A percentile compares a stretch with the other conserved stretches of the same genome.
These are phyloP conservation scores for Ichneumoninae sp. DNA, from an alignment of 2,888 invertebrate species.

Conservation along the genomic window DNA sequence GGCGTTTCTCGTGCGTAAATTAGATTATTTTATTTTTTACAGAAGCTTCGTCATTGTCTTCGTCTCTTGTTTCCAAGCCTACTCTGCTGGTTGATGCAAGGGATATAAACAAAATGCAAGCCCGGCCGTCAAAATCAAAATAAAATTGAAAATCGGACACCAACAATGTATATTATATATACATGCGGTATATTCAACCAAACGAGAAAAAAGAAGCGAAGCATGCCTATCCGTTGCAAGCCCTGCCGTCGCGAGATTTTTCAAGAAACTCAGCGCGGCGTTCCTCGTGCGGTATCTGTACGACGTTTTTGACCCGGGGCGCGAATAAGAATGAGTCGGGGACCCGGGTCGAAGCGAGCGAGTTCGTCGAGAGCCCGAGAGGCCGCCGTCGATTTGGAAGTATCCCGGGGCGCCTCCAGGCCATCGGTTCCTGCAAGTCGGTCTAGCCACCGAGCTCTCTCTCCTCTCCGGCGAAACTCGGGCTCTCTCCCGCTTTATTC, in stretches of 20 bases:
- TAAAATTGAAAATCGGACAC: too few species aligned
- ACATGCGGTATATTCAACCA: too few species aligned
- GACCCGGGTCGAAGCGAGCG: slow-evolving; percentile 39
- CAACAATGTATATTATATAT: background rate
- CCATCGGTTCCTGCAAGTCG: slow-evolving; percentile 76
- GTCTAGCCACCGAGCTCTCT: slow-evolving; percentile 78
- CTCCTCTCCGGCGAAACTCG: slow-evolving; percentile 60
- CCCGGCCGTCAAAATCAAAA: too few species aligned
- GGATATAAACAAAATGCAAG: too few species aligned
- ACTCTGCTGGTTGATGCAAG: too few species aligned
- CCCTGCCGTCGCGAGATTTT: slow-evolving; percentile 70
- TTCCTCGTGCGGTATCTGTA: slow-evolving; percentile 48
- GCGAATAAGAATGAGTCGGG: slow-evolving; percentile 79
- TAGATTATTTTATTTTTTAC: too few species aligned
- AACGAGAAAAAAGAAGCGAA: slow-evolving; percentile 36
- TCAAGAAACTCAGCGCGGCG: slow-evolving; percentile 12
- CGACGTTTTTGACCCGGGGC: slow-evolving; percentile 76
- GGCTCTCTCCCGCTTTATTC: slow-evolving; percentile 58
- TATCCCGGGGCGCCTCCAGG: slow-evolving; percentile 56
- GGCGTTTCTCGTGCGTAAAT: background rate
- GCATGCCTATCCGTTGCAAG: slow-evolving; percentile 71
- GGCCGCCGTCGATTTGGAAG: slow-evolving; percentile 43
- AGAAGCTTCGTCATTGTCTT: too few species aligned
- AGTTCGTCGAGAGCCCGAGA: slow-evolving; percentile 42
- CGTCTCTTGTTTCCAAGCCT: too few species aligned